Evolutionary conservation across 23 tunicate genomes (phyloP), one percentile per base, ranked within the genome.

Genomic region (Trididemnum clinides): DNA sequence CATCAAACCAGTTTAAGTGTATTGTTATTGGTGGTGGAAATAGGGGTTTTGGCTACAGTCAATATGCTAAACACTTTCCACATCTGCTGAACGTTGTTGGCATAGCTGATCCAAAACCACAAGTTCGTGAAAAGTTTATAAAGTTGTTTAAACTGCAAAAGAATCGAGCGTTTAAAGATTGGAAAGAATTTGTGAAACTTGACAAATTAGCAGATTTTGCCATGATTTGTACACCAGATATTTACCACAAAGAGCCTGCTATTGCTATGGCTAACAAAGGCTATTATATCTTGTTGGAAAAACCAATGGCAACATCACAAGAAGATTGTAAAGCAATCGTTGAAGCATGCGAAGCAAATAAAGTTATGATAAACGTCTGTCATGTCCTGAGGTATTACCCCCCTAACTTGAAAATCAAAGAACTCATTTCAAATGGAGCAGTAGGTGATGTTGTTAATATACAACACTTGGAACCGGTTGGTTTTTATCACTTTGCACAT

Each of bases 391-490:
- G 89, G 64, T 90, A 90, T 64, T 90, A 51, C 51, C 95, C 95
- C 22, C 89, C 95, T 0, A 79, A 85, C 72, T 25, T 51, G 1
- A 90, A 90, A 50, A 85, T 90, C 15, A 85, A 90, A 39, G 95
- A 85, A 64, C 80, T 90, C 28, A 85, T 90, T 18, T 80, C 85
- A 29, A 80, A 86, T 57, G 95, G 95, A 20, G 69, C n/a, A 0
- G 80, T 90, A 22, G 95, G 95, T 5, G 86, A 90, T 57, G 82
- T 90, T 33, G 86, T 85, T 26, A 80, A 57, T 28, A 85, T 90
- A 32, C 95, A 90, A 50, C 95, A 90, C 38, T 25, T 85, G 5
- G 95, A 90, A 85, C 95, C 95, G 33, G 95, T 84, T 77, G 95
- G 95, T 2, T 79, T 51, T 57, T 85, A 33, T 74, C 95, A 85